phyloP scores from a whole-genome alignment of 2,797 vertebrate species.

The Calcarius lapponicus region DNA sequence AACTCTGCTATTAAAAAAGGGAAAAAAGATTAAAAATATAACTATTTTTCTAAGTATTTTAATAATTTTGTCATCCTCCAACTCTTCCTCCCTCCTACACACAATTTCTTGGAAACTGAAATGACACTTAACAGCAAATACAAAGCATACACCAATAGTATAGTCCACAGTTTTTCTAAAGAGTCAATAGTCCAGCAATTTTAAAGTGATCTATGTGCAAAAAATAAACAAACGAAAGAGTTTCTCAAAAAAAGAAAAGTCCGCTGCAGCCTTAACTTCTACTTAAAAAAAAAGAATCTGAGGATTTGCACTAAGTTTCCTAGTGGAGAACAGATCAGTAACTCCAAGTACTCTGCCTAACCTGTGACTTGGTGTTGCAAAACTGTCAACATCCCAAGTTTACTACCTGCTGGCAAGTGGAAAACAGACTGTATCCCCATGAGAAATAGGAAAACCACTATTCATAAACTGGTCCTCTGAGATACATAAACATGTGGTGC shows the following conservation, averaged over 20 bases:
- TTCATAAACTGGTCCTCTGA: conserved; percentile 3
- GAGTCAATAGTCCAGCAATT: conserved; percentile 58
- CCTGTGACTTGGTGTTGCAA: not conserved
- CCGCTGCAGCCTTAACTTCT: not conserved
- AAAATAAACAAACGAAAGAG: conserved; percentile 30
- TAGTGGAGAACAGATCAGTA: conserved; percentile 19
- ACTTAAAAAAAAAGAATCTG: not conserved
- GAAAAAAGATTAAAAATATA: not conserved
- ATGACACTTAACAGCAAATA: conserved; percentile 35
- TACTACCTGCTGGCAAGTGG: not conserved
- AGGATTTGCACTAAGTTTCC: conserved; percentile 25
- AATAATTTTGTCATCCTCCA: conserved; percentile 24
- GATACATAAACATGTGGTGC: not conserved
- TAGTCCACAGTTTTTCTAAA: conserved; percentile 56
- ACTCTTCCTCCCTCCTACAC: conserved; percentile 37
- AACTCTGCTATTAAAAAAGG: not conserved
- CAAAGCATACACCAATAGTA: conserved; percentile 3
- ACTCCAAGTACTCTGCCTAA: conserved; percentile 5
- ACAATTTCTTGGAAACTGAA: conserved; percentile 18
- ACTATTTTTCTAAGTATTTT: conserved; percentile 4
- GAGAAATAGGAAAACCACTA: conserved; percentile 3
- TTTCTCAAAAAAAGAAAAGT: not conserved
- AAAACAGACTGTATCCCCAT: conserved; percentile 6
- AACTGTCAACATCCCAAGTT: not conserved
- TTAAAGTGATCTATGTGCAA: conserved; percentile 69